Percentiles rank a stretch among this genome's conserved stretches.
Evolutionary conservation across 2,797 vertebrate species (phyloP).

Genomic region (Girardinus metallicus): DNA sequence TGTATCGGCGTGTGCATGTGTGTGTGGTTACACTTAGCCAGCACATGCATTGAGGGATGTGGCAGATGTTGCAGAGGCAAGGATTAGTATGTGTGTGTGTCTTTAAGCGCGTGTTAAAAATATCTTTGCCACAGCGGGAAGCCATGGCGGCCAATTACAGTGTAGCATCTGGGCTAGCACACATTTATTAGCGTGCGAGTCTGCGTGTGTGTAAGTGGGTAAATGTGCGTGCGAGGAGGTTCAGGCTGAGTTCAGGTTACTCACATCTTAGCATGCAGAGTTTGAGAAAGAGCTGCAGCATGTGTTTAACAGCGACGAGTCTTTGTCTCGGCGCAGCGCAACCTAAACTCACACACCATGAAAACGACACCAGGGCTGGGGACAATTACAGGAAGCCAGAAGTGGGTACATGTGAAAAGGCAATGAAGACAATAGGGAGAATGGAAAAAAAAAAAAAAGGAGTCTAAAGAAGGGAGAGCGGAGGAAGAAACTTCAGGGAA

Average conservation of each 20-base stretch:
- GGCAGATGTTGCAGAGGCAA: slow-evolving; percentile 73
- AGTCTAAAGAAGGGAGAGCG: slow-evolving; percentile 10
- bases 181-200: slow-evolving; percentile 70
- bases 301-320: slow-evolving; percentile 35
- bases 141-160: slow-evolving; percentile 82
- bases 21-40: slow-evolving; percentile 49
- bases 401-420: slow-evolving; percentile 38
- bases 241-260: slow-evolving; percentile 75
- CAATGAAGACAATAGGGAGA: slow-evolving; percentile 42
- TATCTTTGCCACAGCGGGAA: slow-evolving; percentile 81
- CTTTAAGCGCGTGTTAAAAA: slow-evolving; percentile 76
- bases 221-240: slow-evolving; percentile 53
- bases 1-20: slow-evolving; percentile 17
- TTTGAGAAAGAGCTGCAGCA: slow-evolving; percentile 50
- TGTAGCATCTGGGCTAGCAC: slow-evolving; percentile 79
- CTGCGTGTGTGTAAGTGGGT: slow-evolving; percentile 26
- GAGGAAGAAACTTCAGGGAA: slow-evolving; percentile 25
- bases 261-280: slow-evolving; percentile 64
- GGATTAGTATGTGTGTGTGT: slow-evolving; percentile 55
- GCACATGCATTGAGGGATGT: slow-evolving; percentile 64
- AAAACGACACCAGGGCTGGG: slow-evolving; percentile 28
- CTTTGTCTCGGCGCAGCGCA: slow-evolving; percentile 65
- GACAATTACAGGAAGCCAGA: slow-evolving; percentile 48
- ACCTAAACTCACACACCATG: slow-evolving; percentile 39
- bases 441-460: slow-evolving; percentile 10